Evolutionary conservation across 2,797 vertebrate genomes (phyloP).

Genomic region (Hydrocynus forskahlii): DNA sequence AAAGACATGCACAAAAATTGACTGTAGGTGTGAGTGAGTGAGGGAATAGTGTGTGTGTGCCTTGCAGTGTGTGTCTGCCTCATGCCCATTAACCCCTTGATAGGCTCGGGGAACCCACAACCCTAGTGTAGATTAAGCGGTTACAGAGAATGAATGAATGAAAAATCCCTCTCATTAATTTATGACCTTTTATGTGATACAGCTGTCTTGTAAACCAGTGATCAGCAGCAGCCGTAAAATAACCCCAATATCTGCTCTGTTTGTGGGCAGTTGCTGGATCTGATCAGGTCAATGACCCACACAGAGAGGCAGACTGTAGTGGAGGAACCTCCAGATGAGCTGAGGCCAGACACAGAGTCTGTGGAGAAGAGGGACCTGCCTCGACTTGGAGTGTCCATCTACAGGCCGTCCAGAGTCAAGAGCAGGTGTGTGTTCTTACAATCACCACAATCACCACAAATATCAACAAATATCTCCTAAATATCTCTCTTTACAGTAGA

Average conservation of each 20-base stretch:
- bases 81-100: too few species aligned
- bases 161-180: neutral
- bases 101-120: too few species aligned
- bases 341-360: conserved; percentile 9
- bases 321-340: conserved; percentile 1
- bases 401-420: conserved; percentile 37
- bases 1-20: too few species aligned
- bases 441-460: neutral
- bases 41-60: too few species aligned
- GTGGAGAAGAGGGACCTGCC: conserved; percentile 51
- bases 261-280: conserved; percentile 30
- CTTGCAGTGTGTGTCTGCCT: too few species aligned
- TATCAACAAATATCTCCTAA: too few species aligned
- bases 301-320: neutral
- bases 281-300: conserved; percentile 10
- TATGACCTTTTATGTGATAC: neutral
- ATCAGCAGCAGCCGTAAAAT: neutral
- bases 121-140: too few species aligned
- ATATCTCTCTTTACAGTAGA: too few species aligned
- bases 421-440: conserved; percentile 36
- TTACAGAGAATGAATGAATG: too few species aligned
- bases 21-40: too few species aligned
- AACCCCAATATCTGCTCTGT: neutral
- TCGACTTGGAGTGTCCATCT: conserved; percentile 42
- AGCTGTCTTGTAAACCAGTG: neutral